phyloP scores from a whole-genome alignment of 2,113 vertebrate genomes.

The Leucoraja erinaceus region DNA sequence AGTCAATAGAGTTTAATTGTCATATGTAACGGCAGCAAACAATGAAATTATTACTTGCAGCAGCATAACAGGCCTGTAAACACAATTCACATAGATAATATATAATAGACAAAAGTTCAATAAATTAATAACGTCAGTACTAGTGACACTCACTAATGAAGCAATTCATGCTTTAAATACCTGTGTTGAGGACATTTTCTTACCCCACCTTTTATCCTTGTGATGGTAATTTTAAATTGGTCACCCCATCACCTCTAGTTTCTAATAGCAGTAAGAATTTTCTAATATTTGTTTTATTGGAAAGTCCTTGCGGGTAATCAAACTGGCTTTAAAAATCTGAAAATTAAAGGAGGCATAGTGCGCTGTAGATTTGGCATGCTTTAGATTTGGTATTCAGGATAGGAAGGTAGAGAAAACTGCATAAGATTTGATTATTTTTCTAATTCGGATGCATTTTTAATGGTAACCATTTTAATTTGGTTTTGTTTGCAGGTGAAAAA shows the following conservation, averaged over 20 bases:
- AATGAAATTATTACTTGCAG: no score
- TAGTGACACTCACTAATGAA: not conserved
- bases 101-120: no score
- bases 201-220: not conserved
- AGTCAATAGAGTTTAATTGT: no score
- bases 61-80: no score
- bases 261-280: not conserved
- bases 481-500: slow-evolving; percentile 62
- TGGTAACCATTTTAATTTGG: not conserved
- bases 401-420: not conserved
- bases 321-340: not conserved
- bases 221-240: not conserved
- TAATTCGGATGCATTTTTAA: not conserved
- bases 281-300: not conserved
- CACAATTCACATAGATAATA: no score
- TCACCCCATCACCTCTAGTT: not conserved
- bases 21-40: no score
- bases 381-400: not conserved
- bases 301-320: not conserved
- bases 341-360: not conserved
- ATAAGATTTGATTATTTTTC: not conserved
- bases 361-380: not conserved
- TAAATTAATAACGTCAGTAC: no score
- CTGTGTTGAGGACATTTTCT: not conserved
- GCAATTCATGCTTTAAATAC: not conserved